phyloP scores from a whole-genome alignment of 2,888 invertebrate species.

The Leptopilina drosophilae region DNA sequence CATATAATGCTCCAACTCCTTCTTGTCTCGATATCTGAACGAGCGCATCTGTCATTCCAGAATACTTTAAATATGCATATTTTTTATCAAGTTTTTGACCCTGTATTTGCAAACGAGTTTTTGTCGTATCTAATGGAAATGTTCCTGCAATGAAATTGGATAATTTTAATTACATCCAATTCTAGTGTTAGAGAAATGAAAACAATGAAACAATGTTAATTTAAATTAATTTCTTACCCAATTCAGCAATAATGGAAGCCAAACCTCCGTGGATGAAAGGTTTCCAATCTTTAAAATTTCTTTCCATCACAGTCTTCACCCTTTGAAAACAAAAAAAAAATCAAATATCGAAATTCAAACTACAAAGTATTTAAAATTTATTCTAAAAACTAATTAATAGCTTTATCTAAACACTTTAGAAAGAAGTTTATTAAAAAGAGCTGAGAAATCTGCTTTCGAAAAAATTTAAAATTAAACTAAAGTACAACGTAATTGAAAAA shows the following conservation, averaged over 20 bases:
- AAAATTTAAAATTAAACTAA: neutral
- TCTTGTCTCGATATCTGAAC: conserved; percentile 91
- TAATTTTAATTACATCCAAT: conserved; percentile 23
- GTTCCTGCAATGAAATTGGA: conserved; percentile 82
- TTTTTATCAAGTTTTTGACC: conserved; percentile 90
- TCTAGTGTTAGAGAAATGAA: conserved; percentile 7
- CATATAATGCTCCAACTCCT: conserved; percentile 91
- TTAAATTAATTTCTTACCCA: conserved; percentile 83
- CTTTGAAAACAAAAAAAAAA: conserved; percentile 46
- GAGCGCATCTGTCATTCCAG: conserved; percentile 95
- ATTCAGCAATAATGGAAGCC: conserved; percentile 95
- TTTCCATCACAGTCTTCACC: conserved; percentile 81
- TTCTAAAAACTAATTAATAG: neutral
- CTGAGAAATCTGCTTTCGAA: neutral
- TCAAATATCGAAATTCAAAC: conserved; percentile 21
- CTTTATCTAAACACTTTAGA: neutral
- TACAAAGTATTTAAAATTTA: neutral
- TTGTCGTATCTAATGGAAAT: conserved; percentile 97
- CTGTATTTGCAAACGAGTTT: conserved; percentile 95
- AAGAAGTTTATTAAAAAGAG: neutral
- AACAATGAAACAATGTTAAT: neutral
- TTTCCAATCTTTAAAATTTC: conserved; percentile 94
- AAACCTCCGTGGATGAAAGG: conserved; percentile 96
- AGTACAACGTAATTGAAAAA: neutral
- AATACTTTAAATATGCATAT: conserved; percentile 87